A percentile compares a stretch with the other conserved stretches of the same genome.
phyloP scores from a whole-genome alignment of 2,888 invertebrate genomes.

The Coenonympha glycerion region DNA sequence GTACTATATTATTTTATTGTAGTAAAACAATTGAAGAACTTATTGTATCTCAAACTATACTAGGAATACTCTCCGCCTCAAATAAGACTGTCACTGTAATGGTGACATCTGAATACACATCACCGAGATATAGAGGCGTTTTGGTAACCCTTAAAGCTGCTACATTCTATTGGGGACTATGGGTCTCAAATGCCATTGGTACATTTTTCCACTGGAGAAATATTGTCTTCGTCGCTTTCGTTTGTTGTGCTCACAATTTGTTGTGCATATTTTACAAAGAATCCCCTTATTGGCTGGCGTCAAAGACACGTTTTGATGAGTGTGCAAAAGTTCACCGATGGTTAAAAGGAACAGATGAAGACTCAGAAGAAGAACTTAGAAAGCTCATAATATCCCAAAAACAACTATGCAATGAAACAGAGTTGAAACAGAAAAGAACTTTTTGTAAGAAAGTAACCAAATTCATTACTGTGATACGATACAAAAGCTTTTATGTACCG shows the following conservation, averaged over 20 bases:
- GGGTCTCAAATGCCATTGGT: constrained; percentile 28
- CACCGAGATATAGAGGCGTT: constrained; percentile 25
- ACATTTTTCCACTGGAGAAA: constrained; percentile 29
- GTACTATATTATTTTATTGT: constrained; percentile 8
- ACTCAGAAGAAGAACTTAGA: constrained; percentile 23
- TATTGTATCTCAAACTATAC: constrained; percentile 12
- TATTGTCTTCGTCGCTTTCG: constrained; percentile 20
- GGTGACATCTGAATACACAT: constrained; percentile 25
- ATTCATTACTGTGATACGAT: neutral
- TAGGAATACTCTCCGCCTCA: constrained; percentile 15
- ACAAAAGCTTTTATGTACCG: constrained; percentile 21
- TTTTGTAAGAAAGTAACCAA: neutral
- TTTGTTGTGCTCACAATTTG: constrained; percentile 20
- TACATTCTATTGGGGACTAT: constrained; percentile 26
- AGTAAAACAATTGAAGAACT: constrained; percentile 8
- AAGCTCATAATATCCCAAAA: constrained; percentile 15
- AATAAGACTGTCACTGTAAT: constrained; percentile 18
- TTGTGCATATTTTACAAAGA: constrained; percentile 23
- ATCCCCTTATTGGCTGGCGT: constrained; percentile 29
- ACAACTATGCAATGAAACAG: constrained; percentile 5
- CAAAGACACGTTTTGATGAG: constrained; percentile 23
- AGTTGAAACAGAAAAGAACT: neutral
- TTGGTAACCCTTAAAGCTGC: constrained; percentile 26
- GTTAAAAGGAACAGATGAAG: constrained; percentile 22
- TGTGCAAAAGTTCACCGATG: constrained; percentile 25